A percentile compares a stretch with the other conserved stretches of the same genome.
phyloP scores from a whole-genome alignment of 2,797 vertebrate genomes.

The Perodicticus potto region DNA sequence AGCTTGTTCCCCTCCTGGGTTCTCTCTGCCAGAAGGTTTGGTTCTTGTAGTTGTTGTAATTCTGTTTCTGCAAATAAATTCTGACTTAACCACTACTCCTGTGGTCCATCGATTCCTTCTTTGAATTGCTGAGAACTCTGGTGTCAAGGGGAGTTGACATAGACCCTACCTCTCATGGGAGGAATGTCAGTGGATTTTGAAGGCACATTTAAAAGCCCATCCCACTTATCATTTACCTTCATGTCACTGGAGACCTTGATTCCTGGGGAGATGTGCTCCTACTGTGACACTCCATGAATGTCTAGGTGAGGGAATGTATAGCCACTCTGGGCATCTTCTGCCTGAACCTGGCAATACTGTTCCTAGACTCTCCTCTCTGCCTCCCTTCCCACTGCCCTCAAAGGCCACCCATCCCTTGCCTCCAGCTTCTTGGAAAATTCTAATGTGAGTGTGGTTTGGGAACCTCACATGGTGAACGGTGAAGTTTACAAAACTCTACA shows the following conservation, averaged over 20 bases:
- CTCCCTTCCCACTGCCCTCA: not conserved
- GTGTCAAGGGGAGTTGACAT: not conserved
- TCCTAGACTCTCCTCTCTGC: not conserved
- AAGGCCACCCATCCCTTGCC: not conserved
- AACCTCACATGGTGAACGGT: not conserved
- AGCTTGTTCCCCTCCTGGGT: too few relatives aligned
- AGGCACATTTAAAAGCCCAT: not conserved
- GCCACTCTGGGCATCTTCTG: accelerated
- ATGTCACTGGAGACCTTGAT: not conserved
- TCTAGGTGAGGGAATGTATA: not conserved
- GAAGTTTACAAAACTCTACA: not conserved
- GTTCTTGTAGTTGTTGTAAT: too few relatives aligned
- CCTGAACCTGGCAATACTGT: accelerated
- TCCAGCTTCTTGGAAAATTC: not conserved
- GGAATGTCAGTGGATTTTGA: not conserved
- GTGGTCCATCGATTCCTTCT: too few relatives aligned
- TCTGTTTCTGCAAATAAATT: too few relatives aligned
- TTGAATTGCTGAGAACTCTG: too few relatives aligned
- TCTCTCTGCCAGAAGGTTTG: too few relatives aligned
- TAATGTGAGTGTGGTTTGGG: not conserved
- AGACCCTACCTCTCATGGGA: not conserved
- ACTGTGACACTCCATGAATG: not conserved
- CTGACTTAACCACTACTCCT: too few relatives aligned
- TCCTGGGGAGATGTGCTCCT: not conserved
- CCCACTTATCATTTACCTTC: not conserved